A percentile compares a stretch with the other conserved stretches of the same genome.
Conservation (phyloP, 2,113 vertebrate genomes). For the Philantomba maxwellii region DNA sequence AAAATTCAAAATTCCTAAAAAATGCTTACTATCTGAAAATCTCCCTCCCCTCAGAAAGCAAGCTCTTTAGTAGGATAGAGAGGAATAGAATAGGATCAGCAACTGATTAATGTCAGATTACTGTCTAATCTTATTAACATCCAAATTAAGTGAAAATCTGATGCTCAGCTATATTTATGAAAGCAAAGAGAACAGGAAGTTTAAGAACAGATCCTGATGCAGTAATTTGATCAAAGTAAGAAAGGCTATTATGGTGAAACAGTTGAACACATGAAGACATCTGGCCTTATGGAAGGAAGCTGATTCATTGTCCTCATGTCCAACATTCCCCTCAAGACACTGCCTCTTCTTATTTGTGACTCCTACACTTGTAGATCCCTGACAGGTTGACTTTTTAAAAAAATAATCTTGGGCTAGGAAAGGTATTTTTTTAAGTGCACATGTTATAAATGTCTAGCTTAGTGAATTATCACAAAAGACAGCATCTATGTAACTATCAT, state of each 20-base stretch:
- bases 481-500: not conserved
- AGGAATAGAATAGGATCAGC: not conserved
- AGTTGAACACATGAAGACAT: not conserved
- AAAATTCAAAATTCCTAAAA: constrained; percentile 43
- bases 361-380: not conserved
- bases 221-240: constrained; percentile 16
- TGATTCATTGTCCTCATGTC: not conserved
- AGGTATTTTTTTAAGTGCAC: not conserved
- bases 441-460: constrained; percentile 14
- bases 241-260: not conserved
- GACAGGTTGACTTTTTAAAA: not conserved
- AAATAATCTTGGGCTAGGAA: not conserved
- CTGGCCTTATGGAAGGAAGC: not conserved
- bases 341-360: not conserved
- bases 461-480: not conserved
- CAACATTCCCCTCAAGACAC: not conserved
- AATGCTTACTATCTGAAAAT: not conserved
- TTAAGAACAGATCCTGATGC: constrained; percentile 1
- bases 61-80: not conserved
- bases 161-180: constrained; percentile 14
- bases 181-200: constrained; percentile 12
- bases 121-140: constrained; percentile 33
- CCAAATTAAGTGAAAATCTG: not conserved
- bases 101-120: not conserved
- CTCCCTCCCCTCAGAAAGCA: not conserved